Conservation (phyloP, 2,797 vertebrate species). For the Ateles fusciceps region DNA sequence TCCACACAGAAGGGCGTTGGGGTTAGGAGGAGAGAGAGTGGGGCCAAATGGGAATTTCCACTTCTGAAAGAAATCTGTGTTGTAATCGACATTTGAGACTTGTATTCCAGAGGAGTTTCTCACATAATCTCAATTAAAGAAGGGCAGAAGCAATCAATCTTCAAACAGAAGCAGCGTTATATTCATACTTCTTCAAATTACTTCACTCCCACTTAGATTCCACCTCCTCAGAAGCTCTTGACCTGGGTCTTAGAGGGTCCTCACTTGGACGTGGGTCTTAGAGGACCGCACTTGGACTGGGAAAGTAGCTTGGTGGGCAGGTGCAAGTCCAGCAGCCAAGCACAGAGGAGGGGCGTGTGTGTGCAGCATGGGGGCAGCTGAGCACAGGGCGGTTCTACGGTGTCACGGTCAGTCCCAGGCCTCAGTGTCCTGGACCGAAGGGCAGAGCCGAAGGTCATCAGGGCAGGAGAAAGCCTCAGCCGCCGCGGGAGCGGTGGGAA, state of each 20-base stretch:
- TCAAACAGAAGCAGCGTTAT: background rate
- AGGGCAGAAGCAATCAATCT: background rate
- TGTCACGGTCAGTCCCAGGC: background rate
- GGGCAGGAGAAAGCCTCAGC: background rate
- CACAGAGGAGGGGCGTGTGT: background rate
- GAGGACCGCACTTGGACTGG: too few species aligned
- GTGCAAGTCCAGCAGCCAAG: background rate
- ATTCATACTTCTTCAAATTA: background rate
- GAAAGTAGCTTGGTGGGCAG: background rate
- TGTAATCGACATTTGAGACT: background rate
- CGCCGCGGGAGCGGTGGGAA: rapidly evolving
- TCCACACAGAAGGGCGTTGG: background rate
- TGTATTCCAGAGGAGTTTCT: background rate
- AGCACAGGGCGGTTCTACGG: background rate
- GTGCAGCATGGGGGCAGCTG: too few species aligned
- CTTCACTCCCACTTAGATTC: background rate
- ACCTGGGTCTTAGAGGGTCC: background rate
- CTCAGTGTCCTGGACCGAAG: background rate
- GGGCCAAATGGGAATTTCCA: background rate
- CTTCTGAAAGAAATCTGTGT: background rate
- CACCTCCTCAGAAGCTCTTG: background rate
- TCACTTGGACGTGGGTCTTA: background rate
- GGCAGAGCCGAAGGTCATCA: background rate
- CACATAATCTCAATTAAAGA: background rate
- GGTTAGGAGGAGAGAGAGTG: background rate